phyloP scores from a whole-genome alignment of 1,140 invertebrate genomes.

The Drosophila pruinosa region DNA sequence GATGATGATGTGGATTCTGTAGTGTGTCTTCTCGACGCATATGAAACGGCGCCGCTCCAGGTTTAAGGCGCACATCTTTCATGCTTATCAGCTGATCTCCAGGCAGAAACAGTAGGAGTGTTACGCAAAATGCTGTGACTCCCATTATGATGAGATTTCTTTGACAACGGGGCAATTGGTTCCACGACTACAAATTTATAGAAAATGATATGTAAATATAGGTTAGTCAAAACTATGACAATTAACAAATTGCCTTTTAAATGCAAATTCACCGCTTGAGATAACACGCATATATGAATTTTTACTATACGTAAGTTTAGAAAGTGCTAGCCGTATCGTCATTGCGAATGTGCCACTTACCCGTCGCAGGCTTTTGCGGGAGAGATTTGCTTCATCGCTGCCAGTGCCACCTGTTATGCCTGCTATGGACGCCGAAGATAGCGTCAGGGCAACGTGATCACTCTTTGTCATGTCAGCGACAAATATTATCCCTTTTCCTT shows the following conservation, averaged over 20 bases:
- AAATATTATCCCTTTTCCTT: neutral
- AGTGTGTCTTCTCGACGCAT: slow-evolving; percentile 19
- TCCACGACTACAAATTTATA: slow-evolving; percentile 87
- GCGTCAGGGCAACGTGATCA: slow-evolving; percentile 72
- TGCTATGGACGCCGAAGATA: slow-evolving; percentile 40
- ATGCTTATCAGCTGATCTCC: slow-evolving; percentile 60
- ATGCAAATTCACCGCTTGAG: slow-evolving; percentile 1
- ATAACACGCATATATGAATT: neutral
- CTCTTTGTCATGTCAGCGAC: slow-evolving; percentile 51
- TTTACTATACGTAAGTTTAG: slow-evolving; percentile 3
- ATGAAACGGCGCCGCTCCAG: slow-evolving; percentile 47
- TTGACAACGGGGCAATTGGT: slow-evolving; percentile 92
- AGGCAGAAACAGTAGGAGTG: slow-evolving; percentile 63
- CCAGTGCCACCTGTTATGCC: slow-evolving; percentile 24
- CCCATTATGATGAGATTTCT: slow-evolving; percentile 88
- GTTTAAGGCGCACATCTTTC: slow-evolving; percentile 29
- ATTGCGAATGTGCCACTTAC: slow-evolving; percentile 40
- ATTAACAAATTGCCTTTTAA: neutral
- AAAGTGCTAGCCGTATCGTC: neutral
- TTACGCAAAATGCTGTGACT: slow-evolving; percentile 60
- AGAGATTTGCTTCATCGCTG: slow-evolving; percentile 47
- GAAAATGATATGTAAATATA: neutral
- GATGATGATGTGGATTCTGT: slow-evolving; percentile 54
- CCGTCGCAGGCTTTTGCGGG: slow-evolving; percentile 68
- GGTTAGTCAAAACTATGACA: neutral